Base-by-base conservation (phyloP, 92 coral and sea anemone genomes). In the Metridium senile region DNA sequence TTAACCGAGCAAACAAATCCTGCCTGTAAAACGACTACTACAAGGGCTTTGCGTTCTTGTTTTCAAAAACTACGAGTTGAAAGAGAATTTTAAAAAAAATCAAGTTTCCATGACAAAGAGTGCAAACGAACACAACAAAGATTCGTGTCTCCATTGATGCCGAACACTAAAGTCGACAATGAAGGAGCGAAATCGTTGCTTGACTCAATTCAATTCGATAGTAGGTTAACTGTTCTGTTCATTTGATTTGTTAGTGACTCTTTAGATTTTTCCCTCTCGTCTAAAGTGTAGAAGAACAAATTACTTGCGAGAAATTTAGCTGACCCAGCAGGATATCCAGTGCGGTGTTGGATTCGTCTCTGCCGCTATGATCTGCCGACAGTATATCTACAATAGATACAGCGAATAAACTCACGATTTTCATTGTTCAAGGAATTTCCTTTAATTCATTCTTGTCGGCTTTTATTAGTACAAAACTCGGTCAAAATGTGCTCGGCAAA, bases 1-100 rank as follows among this genome's bases (percentile, higher is more conserved):
- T 88, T 84, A 88, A 77, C n/a, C 82, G 72, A 84, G 83, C 93
- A 88, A 88, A 88, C 86, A 88, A 49, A 2, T 45, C 52, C 65
- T 35, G 81, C 62, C 57, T 64, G 30, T 58, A 65, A 81, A 81
- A 81, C 66, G 33, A 47, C 66, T 46, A 35, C 21, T n/a, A 63
- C 43, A 16, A 18, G 28, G 1, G 6, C 23, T 4, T 6, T 4
- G 13, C 13, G 43, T 31, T 31, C 16, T 30, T 10, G 39, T 31
- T 59, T 68, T 43, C 29, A 7, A 7, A 61, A 39, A 65, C 20
- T 49, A 75, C 45, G 22, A 75, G 28, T 47, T 63, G 17, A 21
- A 58, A 58, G 16, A 16, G 51, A 45, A n/a, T n/a, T 45, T 45
- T 45, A 16, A 45, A 45, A 45, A 45, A 16, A 45, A 45, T 45